Base-by-base conservation (phyloP, 2,888 invertebrate genomes). In the Hipparchia semele region DNA sequence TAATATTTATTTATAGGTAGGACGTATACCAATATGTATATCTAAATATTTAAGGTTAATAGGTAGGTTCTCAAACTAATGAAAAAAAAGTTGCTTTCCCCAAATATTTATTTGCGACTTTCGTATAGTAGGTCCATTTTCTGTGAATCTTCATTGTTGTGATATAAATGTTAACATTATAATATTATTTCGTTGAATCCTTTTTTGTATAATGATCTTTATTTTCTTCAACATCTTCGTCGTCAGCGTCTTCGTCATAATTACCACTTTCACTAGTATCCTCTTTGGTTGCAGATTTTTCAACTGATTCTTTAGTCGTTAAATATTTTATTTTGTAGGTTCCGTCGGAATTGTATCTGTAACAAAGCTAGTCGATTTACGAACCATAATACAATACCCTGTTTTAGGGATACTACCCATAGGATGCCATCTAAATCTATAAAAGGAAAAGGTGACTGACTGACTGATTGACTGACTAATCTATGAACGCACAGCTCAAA, bases 301-400 rank as follows among this genome's bases (percentile, higher is more conserved):
- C 69, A 39, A 74, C 75, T 70, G 79, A 71, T 49, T 79, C 71
- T 10, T 82, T 95, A 46, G 81, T 86, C 61, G 87, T 87, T 77
- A 95, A 83, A 84, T 96, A 96, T 69, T 94, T 94, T 72, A 88
- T 85, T 80, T 94, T 95, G 84, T 96, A 96, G 62, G 87, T 90
- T 39, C 95, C 96, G 74, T 95, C 92, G 0, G 96, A 94, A 82
- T 96, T 95, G 81, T 91, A 93, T 77, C 93, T 93, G 80, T 49
- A 82, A 84, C 68, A 7, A 69, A 62, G 10, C 12, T 12, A 0
- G 23, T 49, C 49, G 49, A 49, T 8, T 1, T 46, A 46, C 23
- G 23, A 23, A 23, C 23, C 23, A 23, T 23, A 23, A 23, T 23
- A 23, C 23, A 23, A 23, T 23, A 23, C 23, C 23, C 23, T 23